These are phyloP conservation scores for Melanotus villosus DNA, from an alignment of 2,888 invertebrate genomes.

Conservation along the genomic window DNA sequence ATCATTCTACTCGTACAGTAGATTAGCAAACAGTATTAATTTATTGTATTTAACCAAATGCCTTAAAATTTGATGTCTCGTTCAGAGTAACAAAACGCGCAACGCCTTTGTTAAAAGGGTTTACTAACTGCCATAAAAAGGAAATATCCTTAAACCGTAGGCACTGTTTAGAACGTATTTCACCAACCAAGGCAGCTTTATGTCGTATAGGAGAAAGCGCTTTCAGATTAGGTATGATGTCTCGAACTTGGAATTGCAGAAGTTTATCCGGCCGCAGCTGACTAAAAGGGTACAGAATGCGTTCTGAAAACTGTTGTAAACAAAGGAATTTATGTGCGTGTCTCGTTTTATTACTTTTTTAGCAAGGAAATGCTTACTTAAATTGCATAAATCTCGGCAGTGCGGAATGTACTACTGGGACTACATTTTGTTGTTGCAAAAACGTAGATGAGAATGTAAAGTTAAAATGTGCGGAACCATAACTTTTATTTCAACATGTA, in stretches of 20 bases:
- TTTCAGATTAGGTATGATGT: constrained; percentile 5
- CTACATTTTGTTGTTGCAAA: too few species aligned
- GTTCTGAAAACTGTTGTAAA: neutral
- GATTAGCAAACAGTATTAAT: neutral
- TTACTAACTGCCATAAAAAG: neutral
- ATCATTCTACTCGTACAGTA: neutral
- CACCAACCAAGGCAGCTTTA: constrained; percentile 8
- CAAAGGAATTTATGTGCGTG: neutral
- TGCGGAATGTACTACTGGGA: too few species aligned
- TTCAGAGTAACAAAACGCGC: too few species aligned
- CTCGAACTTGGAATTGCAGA: constrained; percentile 7
- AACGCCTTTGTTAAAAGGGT: neutral
- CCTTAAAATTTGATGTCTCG: too few species aligned
- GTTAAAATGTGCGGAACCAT: too few species aligned
- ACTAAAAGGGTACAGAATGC: neutral
- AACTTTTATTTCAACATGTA: too few species aligned
- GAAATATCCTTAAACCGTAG: neutral
- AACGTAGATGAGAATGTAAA: too few species aligned
- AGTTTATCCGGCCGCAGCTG: neutral
- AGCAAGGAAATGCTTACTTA: too few species aligned
- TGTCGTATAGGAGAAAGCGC: neutral
- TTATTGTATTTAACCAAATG: neutral
- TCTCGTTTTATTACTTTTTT: too few species aligned
- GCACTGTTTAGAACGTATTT: neutral
- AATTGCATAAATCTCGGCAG: too few species aligned